Conservation (phyloP, 2,888 invertebrate genomes). For the Eristalis arbustorum region DNA sequence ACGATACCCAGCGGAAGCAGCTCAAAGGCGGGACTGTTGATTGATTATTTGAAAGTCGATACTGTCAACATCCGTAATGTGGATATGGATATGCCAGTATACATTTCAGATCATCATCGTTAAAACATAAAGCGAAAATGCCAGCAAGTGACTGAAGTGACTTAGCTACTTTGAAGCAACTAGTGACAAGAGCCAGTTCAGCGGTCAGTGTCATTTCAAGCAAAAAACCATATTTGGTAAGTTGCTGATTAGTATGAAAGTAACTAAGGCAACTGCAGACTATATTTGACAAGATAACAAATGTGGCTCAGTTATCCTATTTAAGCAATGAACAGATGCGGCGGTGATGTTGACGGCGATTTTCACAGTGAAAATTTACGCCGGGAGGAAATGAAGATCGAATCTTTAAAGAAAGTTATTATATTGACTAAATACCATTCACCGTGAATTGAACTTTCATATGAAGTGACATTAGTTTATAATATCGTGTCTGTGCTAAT, state of each 20-base stretch:
- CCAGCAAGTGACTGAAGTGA: background rate
- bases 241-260: slow-evolving; percentile 18
- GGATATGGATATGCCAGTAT: background rate
- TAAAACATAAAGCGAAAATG: background rate
- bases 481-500: too few species aligned
- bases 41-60: background rate
- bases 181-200: slow-evolving; percentile 15
- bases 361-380: background rate
- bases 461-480: too few species aligned
- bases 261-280: background rate
- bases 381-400: background rate
- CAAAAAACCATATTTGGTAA: slow-evolving; percentile 27
- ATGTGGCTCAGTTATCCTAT: background rate
- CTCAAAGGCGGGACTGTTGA: background rate
- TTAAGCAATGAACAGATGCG: background rate
- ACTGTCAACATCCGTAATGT: background rate
- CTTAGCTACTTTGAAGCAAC: background rate
- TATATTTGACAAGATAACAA: background rate
- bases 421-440: background rate
- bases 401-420: background rate
- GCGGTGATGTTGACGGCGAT: background rate
- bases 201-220: slow-evolving; percentile 22
- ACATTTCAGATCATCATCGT: background rate
- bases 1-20: background rate
- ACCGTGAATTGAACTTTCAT: too few species aligned